Percentiles rank a stretch among this genome's conserved stretches.
These are phyloP conservation scores for Agrypnia vestita DNA, from an alignment of 1,140 invertebrate genomes.

Conservation along the genomic window DNA sequence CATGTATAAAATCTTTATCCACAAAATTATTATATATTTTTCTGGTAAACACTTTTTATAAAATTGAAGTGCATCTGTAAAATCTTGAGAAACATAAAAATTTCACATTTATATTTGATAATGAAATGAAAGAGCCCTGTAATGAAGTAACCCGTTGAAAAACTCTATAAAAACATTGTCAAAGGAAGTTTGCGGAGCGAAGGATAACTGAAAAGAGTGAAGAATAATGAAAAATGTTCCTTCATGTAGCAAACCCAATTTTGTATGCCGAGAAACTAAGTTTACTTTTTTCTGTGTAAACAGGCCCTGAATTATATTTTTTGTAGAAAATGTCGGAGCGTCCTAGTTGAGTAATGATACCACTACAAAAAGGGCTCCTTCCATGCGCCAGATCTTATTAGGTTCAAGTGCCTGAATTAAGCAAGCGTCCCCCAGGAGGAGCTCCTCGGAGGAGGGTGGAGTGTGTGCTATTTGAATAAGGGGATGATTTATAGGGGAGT, in stretches of 20 bases:
- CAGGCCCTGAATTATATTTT: constrained; percentile 34
- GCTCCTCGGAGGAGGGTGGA: not conserved
- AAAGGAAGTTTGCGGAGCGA: constrained; percentile 2
- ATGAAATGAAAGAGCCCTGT: not conserved
- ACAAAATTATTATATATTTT: too few relatives aligned
- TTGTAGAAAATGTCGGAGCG: constrained; percentile 14
- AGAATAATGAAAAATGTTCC: constrained; percentile 42
- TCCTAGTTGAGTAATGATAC: constrained; percentile 44
- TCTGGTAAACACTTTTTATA: too few relatives aligned
- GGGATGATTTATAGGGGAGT: constrained; percentile 50
- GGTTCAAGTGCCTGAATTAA: constrained; percentile 48
- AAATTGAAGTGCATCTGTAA: too few relatives aligned
- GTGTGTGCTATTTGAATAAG: constrained; percentile 44
- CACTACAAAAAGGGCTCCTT: constrained; percentile 27
- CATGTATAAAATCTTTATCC: too few relatives aligned
- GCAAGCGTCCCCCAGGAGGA: constrained; percentile 26
- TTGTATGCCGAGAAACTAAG: constrained; percentile 1
- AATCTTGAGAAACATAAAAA: too few relatives aligned
- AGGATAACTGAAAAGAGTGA: constrained; percentile 21
- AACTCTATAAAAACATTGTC: constrained; percentile 9
- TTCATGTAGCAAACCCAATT: constrained; percentile 29
- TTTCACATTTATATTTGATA: too few relatives aligned
- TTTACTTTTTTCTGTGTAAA: constrained; percentile 29
- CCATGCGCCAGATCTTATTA: constrained; percentile 43
- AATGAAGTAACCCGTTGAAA: constrained; percentile 1